Conservation (phyloP, 2,888 invertebrate genomes). For the Epsilonema sp. region DNA sequence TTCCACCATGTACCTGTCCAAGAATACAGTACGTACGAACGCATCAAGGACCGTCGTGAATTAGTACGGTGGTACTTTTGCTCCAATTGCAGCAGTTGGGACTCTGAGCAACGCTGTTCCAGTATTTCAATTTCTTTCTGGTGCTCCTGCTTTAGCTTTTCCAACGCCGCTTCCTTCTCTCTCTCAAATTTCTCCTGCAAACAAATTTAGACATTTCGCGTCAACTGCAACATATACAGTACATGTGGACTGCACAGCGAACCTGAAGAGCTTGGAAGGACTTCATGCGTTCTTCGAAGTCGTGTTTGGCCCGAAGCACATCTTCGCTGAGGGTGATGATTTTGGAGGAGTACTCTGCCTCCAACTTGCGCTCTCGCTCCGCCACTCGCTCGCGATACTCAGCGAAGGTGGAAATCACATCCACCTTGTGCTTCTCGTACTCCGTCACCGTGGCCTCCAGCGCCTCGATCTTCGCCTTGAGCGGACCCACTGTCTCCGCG, state of each 20-base stretch:
- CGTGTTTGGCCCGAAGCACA: slow-evolving; percentile 30
- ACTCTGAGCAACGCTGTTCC: slow-evolving; percentile 23
- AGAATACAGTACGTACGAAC: too few relatives aligned
- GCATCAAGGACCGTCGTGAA: too few relatives aligned
- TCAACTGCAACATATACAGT: neutral
- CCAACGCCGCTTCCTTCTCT: slow-evolving; percentile 27
- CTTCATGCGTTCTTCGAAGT: slow-evolving; percentile 35
- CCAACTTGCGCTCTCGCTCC: slow-evolving; percentile 25
- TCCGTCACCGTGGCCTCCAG: slow-evolving; percentile 28
- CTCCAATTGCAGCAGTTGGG: slow-evolving; percentile 27
- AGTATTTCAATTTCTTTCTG: slow-evolving; percentile 27
- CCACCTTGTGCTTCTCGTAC: slow-evolving; percentile 25
- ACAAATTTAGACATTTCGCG: neutral
- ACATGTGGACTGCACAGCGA: too few relatives aligned
- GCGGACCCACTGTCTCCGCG: neutral
- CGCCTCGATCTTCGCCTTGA: slow-evolving; percentile 24
- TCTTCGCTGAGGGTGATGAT: slow-evolving; percentile 33
- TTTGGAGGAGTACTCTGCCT: slow-evolving; percentile 27
- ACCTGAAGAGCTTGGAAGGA: slow-evolving; percentile 32
- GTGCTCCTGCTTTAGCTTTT: slow-evolving; percentile 26
- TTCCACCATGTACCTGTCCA: slow-evolving; percentile 27
- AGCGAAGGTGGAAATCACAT: slow-evolving; percentile 28
- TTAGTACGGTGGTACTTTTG: too few relatives aligned
- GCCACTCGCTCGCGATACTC: slow-evolving; percentile 21
- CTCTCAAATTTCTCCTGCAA: slow-evolving; percentile 24